Conservation (phyloP, 2,797 vertebrate species). For the Cossypha dichroa region DNA sequence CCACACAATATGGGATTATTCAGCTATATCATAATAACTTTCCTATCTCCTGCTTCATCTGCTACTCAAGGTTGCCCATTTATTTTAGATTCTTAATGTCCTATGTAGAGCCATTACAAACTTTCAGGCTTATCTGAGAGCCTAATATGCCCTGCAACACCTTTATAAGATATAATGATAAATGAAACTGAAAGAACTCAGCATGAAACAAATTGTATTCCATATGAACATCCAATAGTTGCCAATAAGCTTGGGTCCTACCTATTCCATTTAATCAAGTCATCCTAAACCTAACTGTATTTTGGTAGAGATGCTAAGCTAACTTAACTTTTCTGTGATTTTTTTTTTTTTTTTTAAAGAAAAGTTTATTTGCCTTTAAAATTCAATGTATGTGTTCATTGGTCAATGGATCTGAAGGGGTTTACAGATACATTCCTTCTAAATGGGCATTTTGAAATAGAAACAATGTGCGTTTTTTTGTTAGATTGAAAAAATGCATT, state of each 20-base stretch:
- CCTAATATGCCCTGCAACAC: constrained; percentile 8
- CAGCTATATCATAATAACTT: background rate
- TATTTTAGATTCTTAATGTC: constrained; percentile 14
- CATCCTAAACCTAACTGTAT: background rate
- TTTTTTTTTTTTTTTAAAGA: background rate
- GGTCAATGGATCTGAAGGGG: background rate
- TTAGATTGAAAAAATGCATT: background rate
- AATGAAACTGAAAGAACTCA: background rate
- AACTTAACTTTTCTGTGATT: background rate
- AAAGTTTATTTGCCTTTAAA: background rate
- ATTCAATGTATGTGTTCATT: background rate
- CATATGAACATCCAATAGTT: background rate
- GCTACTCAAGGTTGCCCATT: constrained; percentile 35
- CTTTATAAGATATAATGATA: background rate
- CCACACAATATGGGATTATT: background rate
- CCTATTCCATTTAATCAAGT: background rate
- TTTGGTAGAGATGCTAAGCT: background rate
- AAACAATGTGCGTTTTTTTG: background rate
- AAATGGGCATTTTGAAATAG: background rate
- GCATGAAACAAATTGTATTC: background rate
- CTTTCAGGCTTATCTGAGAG: constrained; percentile 4
- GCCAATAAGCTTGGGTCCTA: background rate
- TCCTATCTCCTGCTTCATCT: constrained; percentile 34
- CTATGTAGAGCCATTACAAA: background rate
- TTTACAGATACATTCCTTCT: background rate